Conservation (phyloP, 2,113 vertebrate genomes). For the Jacana jacana region DNA sequence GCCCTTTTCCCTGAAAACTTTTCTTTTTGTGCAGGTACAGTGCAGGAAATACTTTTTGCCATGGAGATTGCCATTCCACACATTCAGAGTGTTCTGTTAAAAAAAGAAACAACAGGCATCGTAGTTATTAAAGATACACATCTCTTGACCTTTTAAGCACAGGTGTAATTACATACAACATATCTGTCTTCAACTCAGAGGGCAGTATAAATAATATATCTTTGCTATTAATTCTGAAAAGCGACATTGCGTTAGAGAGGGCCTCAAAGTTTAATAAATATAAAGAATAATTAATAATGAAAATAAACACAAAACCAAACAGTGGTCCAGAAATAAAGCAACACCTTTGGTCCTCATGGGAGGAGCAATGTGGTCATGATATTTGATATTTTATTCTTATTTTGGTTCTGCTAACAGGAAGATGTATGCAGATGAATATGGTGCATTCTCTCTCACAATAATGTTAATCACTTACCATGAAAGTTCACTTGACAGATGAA, state of each 20-base stretch:
- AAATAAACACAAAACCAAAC: neutral
- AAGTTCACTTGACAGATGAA: neutral
- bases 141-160: neutral
- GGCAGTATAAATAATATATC: neutral
- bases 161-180: neutral
- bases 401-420: neutral
- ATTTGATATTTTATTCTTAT: neutral
- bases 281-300: neutral
- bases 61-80: neutral
- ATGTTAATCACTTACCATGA: neutral
- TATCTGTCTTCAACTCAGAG: neutral
- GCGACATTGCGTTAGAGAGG: neutral
- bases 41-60: neutral
- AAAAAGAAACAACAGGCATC: neutral
- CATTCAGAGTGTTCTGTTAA: neutral
- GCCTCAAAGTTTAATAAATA: neutral
- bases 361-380: neutral
- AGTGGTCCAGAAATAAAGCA: neutral
- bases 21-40: neutral
- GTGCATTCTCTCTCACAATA: neutral
- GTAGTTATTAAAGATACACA: neutral
- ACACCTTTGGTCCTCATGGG: neutral
- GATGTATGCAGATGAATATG: neutral
- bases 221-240: neutral
- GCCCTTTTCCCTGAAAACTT: neutral